A percentile compares a stretch with the other conserved stretches of the same genome.
phyloP scores from a whole-genome alignment of 1,140 invertebrate genomes.

The Sarcophaga bullata region DNA sequence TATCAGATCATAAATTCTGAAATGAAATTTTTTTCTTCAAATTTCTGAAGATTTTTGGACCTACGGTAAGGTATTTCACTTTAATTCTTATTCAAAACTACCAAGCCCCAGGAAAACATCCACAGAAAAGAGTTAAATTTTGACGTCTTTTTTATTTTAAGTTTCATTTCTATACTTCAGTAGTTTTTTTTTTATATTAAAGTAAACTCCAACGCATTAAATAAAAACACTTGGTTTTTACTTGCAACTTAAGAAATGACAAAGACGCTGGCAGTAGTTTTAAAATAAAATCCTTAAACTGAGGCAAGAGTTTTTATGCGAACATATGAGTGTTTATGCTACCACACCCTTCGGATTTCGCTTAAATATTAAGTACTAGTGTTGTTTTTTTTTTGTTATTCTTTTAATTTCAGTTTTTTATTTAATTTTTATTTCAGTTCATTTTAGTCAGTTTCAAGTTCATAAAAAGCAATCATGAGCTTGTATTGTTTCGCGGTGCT shows the following conservation, averaged over 20 bases:
- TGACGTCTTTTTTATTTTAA: not conserved
- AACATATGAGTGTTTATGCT: too few relatives aligned
- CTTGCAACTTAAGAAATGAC: not conserved
- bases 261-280: not conserved
- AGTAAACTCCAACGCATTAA: constrained; percentile 31
- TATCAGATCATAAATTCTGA: too few relatives aligned
- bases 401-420: not conserved
- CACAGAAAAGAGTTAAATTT: not conserved
- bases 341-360: not conserved
- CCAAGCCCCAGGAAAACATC: too few relatives aligned
- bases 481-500: not conserved
- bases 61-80: too few relatives aligned
- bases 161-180: not conserved
- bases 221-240: not conserved
- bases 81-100: too few relatives aligned
- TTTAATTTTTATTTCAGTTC: constrained; percentile 14
- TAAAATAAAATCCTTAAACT: not conserved
- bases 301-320: too few relatives aligned
- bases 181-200: not conserved
- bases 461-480: constrained; percentile 28
- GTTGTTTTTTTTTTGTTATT: not conserved
- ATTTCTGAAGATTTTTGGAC: too few relatives aligned
- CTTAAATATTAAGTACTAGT: not conserved
- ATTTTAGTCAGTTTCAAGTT: constrained; percentile 30
- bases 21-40: too few relatives aligned